Percentiles rank a stretch among this genome's conserved stretches.
Conservation (phyloP, 2,888 invertebrate species). For the Microplitis deprimator region DNA sequence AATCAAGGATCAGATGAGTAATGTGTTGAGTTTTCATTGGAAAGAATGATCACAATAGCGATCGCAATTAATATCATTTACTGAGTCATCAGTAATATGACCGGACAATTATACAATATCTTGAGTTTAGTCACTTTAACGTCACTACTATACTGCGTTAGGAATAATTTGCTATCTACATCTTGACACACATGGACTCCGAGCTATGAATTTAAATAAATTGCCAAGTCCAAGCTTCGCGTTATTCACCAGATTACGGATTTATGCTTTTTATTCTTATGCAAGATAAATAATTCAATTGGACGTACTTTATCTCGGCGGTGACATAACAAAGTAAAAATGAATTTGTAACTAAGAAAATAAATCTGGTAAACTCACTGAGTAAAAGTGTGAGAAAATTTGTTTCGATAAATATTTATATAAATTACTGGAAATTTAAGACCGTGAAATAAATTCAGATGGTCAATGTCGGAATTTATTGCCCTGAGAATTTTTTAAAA, state of each 20-base stretch:
- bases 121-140: not conserved
- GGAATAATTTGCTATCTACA: not conserved
- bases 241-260: not conserved
- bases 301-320: not conserved
- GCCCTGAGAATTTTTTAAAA: not conserved
- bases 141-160: not conserved
- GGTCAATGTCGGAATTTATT: not conserved
- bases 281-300: not conserved
- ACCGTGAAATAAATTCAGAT: conserved; percentile 50
- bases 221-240: not conserved
- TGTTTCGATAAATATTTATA: not conserved
- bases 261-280: no score
- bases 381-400: not conserved
- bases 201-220: no score
- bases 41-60: not conserved
- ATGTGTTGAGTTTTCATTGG: not conserved
- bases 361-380: not conserved
- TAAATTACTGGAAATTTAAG: conserved; percentile 24
- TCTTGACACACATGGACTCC: not conserved
- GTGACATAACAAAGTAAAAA: not conserved
- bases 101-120: no score
- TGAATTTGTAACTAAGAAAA: not conserved
- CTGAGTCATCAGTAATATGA: no score
- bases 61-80: no score
- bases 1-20: not conserved